phyloP scores from a whole-genome alignment of 92 coral and sea anemone genomes.

The Montipora capitata region DNA sequence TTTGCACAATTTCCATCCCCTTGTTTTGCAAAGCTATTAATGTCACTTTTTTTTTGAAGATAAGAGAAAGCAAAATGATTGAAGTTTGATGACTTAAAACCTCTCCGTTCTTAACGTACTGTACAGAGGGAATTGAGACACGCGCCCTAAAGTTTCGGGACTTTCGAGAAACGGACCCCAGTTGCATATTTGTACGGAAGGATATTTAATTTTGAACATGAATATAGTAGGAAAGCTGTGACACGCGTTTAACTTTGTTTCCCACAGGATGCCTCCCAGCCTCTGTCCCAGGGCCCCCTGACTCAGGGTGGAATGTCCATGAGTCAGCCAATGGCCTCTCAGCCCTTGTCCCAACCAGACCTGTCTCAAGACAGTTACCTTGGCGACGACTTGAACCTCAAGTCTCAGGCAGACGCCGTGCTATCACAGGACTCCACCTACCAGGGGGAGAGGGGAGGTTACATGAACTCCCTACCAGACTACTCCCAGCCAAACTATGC shows the following conservation, averaged over 20 bases:
- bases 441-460: conserved; percentile 99
- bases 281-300: conserved; percentile 98
- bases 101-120: too few species aligned
- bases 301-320: conserved; percentile 99
- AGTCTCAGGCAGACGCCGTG: conserved; percentile 99
- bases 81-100: too few species aligned
- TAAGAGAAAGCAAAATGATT: too few species aligned
- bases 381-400: conserved; percentile 99
- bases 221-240: not conserved
- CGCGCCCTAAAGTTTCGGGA: too few species aligned
- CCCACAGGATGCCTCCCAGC: conserved; percentile 97
- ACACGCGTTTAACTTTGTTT: not conserved
- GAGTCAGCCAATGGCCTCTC: conserved; percentile 99
- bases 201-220: too few species aligned
- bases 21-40: too few species aligned
- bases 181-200: too few species aligned
- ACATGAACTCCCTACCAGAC: conserved; percentile 99
- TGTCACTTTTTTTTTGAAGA: too few species aligned
- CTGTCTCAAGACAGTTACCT: conserved; percentile 99
- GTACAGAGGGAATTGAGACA: too few species aligned
- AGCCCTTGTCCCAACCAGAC: conserved; percentile 99
- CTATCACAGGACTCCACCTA: conserved; percentile 99
- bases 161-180: too few species aligned
- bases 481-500: conserved; percentile 99
- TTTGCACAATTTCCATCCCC: too few species aligned